Evolutionary conservation across 2,888 invertebrate genomes (phyloP).

Genomic region (Crepidodera aurea): DNA sequence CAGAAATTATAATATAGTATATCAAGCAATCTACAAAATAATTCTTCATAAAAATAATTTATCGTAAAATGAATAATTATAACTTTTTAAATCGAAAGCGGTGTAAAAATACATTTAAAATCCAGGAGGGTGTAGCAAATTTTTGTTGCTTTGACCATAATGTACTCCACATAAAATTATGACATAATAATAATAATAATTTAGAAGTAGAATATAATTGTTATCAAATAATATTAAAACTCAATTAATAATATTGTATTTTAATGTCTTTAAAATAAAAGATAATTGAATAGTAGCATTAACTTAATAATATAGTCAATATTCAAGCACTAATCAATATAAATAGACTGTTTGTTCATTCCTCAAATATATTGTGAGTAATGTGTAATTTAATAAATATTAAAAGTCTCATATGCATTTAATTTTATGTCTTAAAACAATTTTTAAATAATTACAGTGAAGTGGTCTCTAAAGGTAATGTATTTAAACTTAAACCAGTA

Average conservation of each 20-base stretch:
- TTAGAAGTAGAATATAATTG: not conserved
- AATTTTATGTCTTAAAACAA: not conserved
- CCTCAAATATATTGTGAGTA: slow-evolving; percentile 14
- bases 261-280: not conserved
- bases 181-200: slow-evolving; percentile 1
- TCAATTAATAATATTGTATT: not conserved
- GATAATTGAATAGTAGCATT: not conserved
- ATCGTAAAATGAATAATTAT: not conserved
- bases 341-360: not conserved
- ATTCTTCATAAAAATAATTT: not conserved
- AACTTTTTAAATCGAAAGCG: not conserved
- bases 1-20: not conserved
- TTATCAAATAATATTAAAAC: not conserved
- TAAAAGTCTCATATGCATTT: not conserved
- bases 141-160: not conserved
- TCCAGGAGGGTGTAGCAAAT: slow-evolving; percentile 13
- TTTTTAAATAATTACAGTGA: slow-evolving; percentile 24
- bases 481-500: slow-evolving; percentile 5
- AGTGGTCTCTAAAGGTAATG: slow-evolving; percentile 23
- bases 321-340: not conserved
- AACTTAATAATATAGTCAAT: not conserved
- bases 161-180: not conserved
- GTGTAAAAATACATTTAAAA: slow-evolving; percentile 5
- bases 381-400: slow-evolving; percentile 25
- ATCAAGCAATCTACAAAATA: not conserved